Percentiles rank a stretch among this genome's conserved stretches.
phyloP scores from a whole-genome alignment of 2,797 vertebrate species.

The Myripristis murdjan region DNA sequence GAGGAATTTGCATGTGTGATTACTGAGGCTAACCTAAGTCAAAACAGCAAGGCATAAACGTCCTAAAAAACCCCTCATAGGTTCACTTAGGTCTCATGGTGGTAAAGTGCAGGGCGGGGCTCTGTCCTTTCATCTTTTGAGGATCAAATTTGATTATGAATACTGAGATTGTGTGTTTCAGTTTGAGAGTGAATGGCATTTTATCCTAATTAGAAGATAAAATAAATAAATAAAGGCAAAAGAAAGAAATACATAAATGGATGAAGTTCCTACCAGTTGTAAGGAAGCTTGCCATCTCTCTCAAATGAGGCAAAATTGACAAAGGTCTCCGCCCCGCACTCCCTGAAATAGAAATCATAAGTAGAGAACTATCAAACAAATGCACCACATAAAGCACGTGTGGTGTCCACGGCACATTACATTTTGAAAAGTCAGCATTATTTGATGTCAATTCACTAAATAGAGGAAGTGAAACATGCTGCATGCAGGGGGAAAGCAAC shows the following conservation, averaged over 20 bases:
- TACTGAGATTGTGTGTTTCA: neutral
- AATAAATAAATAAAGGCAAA: too few relatives aligned
- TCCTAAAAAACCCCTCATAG: neutral
- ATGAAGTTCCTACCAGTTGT: constrained; percentile 91
- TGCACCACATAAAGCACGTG: neutral
- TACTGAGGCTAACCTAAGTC: neutral
- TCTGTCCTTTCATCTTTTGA: neutral
- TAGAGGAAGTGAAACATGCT: constrained; percentile 37
- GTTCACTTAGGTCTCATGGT: constrained; percentile 15
- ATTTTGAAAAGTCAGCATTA: constrained; percentile 42
- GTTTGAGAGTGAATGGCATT: too few relatives aligned
- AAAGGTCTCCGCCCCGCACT: constrained; percentile 95
- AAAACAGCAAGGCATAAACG: neutral
- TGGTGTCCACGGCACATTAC: neutral
- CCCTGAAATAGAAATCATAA: constrained; percentile 81
- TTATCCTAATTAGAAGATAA: neutral
- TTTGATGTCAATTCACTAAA: constrained; percentile 52
- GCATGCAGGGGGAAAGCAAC: neutral
- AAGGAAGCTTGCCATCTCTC: constrained; percentile 95
- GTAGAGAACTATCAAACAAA: neutral
- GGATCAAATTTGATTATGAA: constrained; percentile 1
- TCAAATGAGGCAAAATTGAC: constrained; percentile 97
- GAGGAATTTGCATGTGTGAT: constrained; percentile 15
- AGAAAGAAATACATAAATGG: neutral
- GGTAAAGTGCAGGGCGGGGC: neutral